Base-by-base conservation (phyloP, 1,140 invertebrate genomes). In the Habropoda laboriosa region DNA sequence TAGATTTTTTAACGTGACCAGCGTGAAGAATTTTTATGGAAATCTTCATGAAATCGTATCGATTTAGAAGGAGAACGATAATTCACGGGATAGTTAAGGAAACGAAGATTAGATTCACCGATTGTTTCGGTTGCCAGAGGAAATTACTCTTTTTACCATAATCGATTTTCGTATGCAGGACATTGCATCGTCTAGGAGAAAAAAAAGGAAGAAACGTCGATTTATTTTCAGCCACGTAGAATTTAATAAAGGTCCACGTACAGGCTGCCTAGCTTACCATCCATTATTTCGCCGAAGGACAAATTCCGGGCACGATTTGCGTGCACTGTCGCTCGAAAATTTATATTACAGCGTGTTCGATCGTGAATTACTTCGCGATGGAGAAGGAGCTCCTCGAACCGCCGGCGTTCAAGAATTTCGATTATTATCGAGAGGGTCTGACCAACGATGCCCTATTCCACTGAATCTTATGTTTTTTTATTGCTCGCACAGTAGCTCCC, bases 231-330 rank as follows among this genome's bases (percentile, higher is more conserved):
- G 8, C 38, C 16, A 47, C 16, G 72, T 27, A 35, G 68, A 83
- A 83, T 83, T 81, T 77, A 83, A 81, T 83, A 77, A 73, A 77
- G 53, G 60, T 68, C 60, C 73, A 49, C 67, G 82, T 71, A 51
- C 67, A 13, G 30, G 60, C 21, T 53, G n/a, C 21, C 38, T 18
- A 67, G 73, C 79, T 78, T 76, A 68, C 63, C 79, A 73, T 83
- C 63, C 63, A 78, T 83, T 83, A 81, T 72, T 83, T 81, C 35
- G 32, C 30, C 49, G 32, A 12, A 42, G 51, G 73, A 83, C 81
- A 83, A 83, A 83, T 83, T 83, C 82, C 80, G 16, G 45, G 47
- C 79, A 81, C 82, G 73, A 81, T 53, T 83, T 70, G 64, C 82
- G 79, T 77, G 74, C 55, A 68, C 45, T 51, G 79, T 77, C 74